Evolutionary conservation across 2,113 vertebrate genomes (phyloP).

Genomic region (Chaetorhynchus papuensis): DNA sequence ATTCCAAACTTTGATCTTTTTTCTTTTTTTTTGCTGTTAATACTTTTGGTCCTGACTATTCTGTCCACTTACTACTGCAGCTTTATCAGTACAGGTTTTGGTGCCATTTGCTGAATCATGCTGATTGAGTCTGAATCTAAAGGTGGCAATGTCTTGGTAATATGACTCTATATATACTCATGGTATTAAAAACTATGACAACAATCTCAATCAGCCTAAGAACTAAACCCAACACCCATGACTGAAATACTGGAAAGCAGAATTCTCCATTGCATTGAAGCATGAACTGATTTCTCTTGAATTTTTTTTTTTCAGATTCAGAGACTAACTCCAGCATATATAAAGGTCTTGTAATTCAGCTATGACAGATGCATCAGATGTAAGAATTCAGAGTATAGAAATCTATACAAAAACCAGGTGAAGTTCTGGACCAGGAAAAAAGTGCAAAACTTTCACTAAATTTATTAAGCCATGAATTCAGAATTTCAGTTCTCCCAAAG

Average conservation of each 20-base stretch:
- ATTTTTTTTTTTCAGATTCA: background rate
- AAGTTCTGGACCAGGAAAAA: background rate
- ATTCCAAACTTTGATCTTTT: background rate
- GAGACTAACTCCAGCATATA: background rate
- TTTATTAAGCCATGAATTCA: background rate
- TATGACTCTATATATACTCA: background rate
- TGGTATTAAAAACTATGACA: background rate
- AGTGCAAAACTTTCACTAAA: background rate
- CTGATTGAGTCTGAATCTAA: background rate
- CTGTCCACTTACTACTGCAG: background rate
- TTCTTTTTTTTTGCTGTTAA: background rate
- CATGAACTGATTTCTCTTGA: background rate
- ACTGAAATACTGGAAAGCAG: background rate
- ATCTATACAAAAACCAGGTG: background rate
- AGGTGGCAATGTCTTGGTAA: background rate
- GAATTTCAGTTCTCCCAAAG: background rate
- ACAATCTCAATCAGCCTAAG: background rate
- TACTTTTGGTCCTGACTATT: background rate
- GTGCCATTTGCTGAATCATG: background rate
- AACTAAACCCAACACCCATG: background rate
- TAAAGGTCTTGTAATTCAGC: background rate
- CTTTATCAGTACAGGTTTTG: background rate
- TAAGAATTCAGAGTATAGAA: background rate
- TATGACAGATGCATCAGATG: background rate
- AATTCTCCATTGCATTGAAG: background rate